Conservation (phyloP, 2,113 vertebrate genomes). For the Promerops cafer region DNA sequence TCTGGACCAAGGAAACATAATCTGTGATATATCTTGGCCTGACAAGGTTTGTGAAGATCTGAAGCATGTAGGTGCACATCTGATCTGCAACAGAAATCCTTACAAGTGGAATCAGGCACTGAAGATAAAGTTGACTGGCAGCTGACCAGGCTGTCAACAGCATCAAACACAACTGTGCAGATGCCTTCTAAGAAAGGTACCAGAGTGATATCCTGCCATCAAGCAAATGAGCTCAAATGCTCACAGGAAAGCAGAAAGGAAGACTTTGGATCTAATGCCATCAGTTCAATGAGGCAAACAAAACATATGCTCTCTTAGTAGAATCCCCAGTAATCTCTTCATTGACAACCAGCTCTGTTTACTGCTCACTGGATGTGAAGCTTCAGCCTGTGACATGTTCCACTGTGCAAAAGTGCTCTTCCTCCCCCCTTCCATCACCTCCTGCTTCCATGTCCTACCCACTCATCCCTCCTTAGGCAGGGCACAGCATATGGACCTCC, state of each 20-base stretch:
- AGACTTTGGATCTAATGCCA: neutral
- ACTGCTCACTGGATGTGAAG: neutral
- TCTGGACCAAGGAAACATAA: neutral
- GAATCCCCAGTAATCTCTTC: neutral
- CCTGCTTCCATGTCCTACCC: neutral
- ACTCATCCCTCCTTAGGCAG: neutral
- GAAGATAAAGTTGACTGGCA: constrained; percentile 48
- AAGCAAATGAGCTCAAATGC: neutral
- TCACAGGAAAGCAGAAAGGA: neutral
- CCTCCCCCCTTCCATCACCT: neutral
- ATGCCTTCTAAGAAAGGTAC: constrained; percentile 31
- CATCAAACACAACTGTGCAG: neutral
- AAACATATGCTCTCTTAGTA: neutral
- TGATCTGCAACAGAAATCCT: neutral
- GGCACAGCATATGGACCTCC: neutral
- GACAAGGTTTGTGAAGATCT: neutral
- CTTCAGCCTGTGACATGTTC: neutral
- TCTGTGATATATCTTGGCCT: neutral
- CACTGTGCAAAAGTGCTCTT: neutral
- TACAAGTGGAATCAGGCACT: constrained; percentile 7
- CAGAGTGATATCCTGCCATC: neutral
- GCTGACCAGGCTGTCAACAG: constrained; percentile 21
- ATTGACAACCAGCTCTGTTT: neutral
- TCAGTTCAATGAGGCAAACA: constrained; percentile 13
- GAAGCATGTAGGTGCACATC: neutral